Percentiles rank a stretch among this genome's conserved stretches.
Conservation (phyloP, 1,140 invertebrate genomes). For the Zaprionus africanus region DNA sequence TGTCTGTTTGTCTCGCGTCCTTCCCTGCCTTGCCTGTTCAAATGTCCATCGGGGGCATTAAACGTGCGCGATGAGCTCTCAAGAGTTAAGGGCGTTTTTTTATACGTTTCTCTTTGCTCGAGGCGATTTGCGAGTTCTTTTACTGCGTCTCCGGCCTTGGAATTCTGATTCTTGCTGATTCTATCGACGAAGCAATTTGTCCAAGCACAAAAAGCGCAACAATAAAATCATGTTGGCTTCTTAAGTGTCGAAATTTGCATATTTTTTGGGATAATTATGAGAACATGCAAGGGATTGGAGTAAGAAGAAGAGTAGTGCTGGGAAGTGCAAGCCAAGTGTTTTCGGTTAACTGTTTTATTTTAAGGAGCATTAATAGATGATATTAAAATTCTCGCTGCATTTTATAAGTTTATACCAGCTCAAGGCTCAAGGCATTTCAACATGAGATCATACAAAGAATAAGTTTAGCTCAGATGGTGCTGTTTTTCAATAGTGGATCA, state of each 20-base stretch:
- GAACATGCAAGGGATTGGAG: constrained; percentile 12
- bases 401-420: not conserved
- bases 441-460: not conserved
- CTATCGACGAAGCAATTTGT: constrained; percentile 17
- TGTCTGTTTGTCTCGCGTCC: constrained; percentile 38
- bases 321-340: too few relatives aligned
- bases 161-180: constrained; percentile 8
- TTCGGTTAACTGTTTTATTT: too few relatives aligned
- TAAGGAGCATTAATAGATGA: too few relatives aligned
- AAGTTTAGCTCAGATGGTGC: not conserved
- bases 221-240: constrained; percentile 39
- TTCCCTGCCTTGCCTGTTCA: constrained; percentile 1
- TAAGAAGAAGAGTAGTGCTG: not conserved
- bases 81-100: constrained; percentile 64
- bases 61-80: constrained; percentile 67
- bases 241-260: constrained; percentile 61
- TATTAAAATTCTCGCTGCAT: not conserved
- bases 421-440: not conserved
- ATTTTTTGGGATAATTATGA: constrained; percentile 50
- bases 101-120: constrained; percentile 5
- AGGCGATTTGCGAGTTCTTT: constrained; percentile 35
- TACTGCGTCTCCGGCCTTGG: constrained; percentile 34
- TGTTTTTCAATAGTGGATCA: not conserved
- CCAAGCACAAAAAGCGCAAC: constrained; percentile 1
- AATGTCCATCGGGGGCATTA: constrained; percentile 57